Evolutionary conservation across 2,113 vertebrate species (phyloP), one percentile per base, ranked within the genome.

Genomic region (Sylvietta virens): DNA sequence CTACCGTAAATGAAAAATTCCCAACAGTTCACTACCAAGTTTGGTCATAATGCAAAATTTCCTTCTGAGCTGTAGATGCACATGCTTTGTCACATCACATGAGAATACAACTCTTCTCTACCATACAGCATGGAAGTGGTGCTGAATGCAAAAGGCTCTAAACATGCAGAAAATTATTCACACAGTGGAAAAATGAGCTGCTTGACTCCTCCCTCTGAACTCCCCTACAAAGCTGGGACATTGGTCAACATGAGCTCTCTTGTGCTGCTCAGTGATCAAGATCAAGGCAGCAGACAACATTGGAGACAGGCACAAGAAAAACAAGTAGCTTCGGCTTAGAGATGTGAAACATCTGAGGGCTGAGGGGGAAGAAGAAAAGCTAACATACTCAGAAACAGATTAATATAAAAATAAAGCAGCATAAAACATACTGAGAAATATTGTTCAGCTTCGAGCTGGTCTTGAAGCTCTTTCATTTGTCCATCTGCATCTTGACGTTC

Each of bases 381-480:
- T 40, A 86, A 76, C 4, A 13, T 40, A 39, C 7, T 85, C 56
- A 33, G 70, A 40, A 84, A 84, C 30, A 78, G 23, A 62, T 79
- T 27, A 51, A 15, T 47, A 76, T 57, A 62, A 67, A 48, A 64
- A 86, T 67, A 64, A 62, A 85, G 66, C n/a, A 94, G 62, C 23
- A 51, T 13, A 81, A 92, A 76, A 98, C 99, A 97, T 97, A 99
- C 99, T 5, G 99, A 99, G 97, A 99, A 99, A 98, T 99, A 99
- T 78, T 99, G 99, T 56, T 99, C 99, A 11, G 99, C 99, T 97
- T 99, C 99, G 19, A 99, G 98, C 92, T 99, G 99, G 94, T 99
- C 99, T 95, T 99, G 99, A 65, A 99, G 98, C 90, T 99, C 99
- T 96, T 99, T 99, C 99, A 99, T 99, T 94, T 99, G 99, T 23